A percentile compares a stretch with the other conserved stretches of the same genome.
These are phyloP conservation scores for Epinephelus cyanopodus DNA, from an alignment of 2,113 vertebrate species.

Conservation along the genomic window DNA sequence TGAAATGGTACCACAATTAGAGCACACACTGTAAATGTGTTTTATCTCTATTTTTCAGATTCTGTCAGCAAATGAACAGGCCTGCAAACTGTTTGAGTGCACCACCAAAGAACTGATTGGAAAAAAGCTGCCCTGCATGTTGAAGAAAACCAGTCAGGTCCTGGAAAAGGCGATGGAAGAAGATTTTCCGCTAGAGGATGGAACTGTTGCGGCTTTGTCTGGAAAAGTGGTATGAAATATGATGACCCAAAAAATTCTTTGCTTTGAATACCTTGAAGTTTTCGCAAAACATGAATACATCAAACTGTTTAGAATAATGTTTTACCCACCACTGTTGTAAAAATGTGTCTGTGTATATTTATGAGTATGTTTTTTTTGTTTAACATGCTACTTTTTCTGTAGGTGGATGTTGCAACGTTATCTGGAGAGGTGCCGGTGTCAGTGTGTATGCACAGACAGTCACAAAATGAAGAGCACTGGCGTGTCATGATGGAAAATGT, in stretches of 20 bases:
- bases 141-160: slow-evolving; percentile 86
- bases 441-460: slow-evolving; percentile 83
- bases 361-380: neutral
- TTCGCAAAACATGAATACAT: no score
- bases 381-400: neutral
- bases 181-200: slow-evolving; percentile 81
- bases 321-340: no score
- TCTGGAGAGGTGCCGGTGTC: slow-evolving; percentile 87
- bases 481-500: slow-evolving; percentile 90
- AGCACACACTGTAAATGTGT: neutral
- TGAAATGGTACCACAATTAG: neutral
- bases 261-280: no score
- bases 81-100: slow-evolving; percentile 89
- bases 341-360: no score
- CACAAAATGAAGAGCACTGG: slow-evolving; percentile 74
- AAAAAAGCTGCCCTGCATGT: slow-evolving; percentile 84
- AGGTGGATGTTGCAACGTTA: slow-evolving; percentile 87
- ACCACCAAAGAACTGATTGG: slow-evolving; percentile 87
- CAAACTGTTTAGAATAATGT: no score
- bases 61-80: slow-evolving; percentile 90
- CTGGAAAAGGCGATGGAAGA: slow-evolving; percentile 85
- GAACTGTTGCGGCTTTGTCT: slow-evolving; percentile 75
- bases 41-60: slow-evolving; percentile 81
- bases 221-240: slow-evolving; percentile 89
- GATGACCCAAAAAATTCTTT: neutral